A percentile compares a stretch with the other conserved stretches of the same genome.
These are phyloP conservation scores for Drosophila longiperda DNA, from an alignment of 2,888 invertebrate genomes.

Conservation along the genomic window DNA sequence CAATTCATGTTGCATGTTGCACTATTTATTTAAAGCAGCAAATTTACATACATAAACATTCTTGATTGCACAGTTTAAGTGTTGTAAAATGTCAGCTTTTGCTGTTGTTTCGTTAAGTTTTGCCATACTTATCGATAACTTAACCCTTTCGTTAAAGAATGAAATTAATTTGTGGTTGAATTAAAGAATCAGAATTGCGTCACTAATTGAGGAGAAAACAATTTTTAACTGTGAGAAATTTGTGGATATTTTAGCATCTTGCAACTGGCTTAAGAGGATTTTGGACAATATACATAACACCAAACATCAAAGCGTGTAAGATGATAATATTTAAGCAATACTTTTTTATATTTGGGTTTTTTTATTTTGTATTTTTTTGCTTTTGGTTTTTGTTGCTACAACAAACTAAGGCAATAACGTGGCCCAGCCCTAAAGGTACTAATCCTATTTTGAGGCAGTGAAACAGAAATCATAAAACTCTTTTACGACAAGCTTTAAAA, in stretches of 20 bases:
- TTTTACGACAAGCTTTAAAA: constrained; percentile 71
- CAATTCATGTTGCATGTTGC: constrained; percentile 12
- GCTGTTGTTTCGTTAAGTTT: background rate
- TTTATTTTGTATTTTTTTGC: background rate
- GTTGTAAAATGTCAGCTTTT: constrained; percentile 12
- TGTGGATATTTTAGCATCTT: constrained; percentile 6
- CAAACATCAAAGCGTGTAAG: constrained; percentile 59
- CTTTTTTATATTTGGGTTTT: constrained; percentile 31
- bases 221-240: constrained; percentile 12
- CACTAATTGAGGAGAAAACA: background rate
- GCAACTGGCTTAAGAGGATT: constrained; percentile 1
- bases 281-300: constrained; percentile 17
- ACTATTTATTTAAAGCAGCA: constrained; percentile 30
- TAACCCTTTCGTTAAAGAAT: background rate
- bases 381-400: constrained; percentile 28
- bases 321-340: constrained; percentile 41
- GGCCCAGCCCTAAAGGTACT: constrained; percentile 56
- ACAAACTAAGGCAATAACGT: constrained; percentile 43
- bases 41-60: constrained; percentile 36
- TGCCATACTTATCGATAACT: background rate
- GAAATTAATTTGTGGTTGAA: background rate
- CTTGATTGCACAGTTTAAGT: constrained; percentile 21
- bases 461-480: constrained; percentile 72
- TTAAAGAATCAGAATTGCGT: background rate
- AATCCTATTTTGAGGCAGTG: constrained; percentile 73